Percentiles rank a stretch among this genome's conserved stretches.
These are phyloP conservation scores for Phodopus roborovskii DNA, from an alignment of 2,113 vertebrate genomes.

Conservation along the genomic window DNA sequence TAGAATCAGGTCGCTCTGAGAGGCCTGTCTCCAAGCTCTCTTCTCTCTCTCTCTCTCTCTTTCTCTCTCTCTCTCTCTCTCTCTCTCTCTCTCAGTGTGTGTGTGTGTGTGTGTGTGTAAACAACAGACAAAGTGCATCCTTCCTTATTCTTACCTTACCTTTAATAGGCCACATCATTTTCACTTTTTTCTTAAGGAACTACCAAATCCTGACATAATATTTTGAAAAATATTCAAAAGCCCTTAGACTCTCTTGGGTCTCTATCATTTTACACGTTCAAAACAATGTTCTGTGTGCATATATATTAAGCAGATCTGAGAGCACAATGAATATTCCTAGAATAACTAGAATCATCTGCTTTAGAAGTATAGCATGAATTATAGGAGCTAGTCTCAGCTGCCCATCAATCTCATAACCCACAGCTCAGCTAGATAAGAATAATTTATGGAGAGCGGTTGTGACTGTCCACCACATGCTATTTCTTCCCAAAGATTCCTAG, in stretches of 20 bases:
- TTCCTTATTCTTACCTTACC: not conserved
- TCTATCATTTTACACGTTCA: not conserved
- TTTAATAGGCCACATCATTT: not conserved
- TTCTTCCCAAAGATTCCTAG: not conserved
- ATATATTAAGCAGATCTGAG: not conserved
- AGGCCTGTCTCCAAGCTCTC: not conserved
- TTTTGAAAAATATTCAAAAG: slow-evolving; percentile 29
- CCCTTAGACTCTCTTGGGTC: not conserved
- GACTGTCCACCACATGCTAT: not conserved
- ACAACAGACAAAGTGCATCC: not conserved
- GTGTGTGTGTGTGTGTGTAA: too few relatives aligned
- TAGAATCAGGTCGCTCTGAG: not conserved
- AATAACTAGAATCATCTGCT: not conserved
- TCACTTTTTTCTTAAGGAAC: not conserved
- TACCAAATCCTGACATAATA: not conserved
- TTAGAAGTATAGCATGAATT: not conserved
- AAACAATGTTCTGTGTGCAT: not conserved
- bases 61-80: too few relatives aligned
- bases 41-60: too few relatives aligned
- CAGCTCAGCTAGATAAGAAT: not conserved
- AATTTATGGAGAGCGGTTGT: not conserved
- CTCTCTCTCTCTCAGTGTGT: not conserved
- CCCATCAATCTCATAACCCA: not conserved
- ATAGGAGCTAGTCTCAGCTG: not conserved
- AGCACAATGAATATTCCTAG: not conserved